Percentiles rank a stretch among this genome's conserved stretches.
Conservation (phyloP, 2,888 invertebrate species). For the Ernsta delagoae region DNA sequence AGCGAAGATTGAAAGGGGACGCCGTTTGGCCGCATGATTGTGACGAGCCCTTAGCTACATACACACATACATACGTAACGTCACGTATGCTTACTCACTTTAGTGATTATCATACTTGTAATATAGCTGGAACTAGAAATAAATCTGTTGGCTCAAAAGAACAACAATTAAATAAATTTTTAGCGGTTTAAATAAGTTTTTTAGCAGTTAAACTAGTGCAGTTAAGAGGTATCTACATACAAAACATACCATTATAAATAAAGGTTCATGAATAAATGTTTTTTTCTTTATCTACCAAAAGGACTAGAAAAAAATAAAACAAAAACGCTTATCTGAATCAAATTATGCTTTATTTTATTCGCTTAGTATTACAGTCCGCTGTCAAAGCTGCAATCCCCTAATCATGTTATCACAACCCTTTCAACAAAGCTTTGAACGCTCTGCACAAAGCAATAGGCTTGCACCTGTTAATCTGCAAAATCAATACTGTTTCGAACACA, state of each 20-base stretch:
- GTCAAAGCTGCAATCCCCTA: constrained; percentile 10
- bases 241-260: too few relatives aligned
- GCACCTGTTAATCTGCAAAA: constrained; percentile 65
- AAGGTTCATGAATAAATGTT: too few relatives aligned
- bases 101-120: neutral
- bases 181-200: too few relatives aligned
- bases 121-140: too few relatives aligned
- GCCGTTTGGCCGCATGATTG: constrained; percentile 68
- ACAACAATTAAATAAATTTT: too few relatives aligned
- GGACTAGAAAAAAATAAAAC: too few relatives aligned
- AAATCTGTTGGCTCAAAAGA: too few relatives aligned
- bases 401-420: constrained; percentile 14
- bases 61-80: constrained; percentile 9
- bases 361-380: neutral
- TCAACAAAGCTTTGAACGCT: constrained; percentile 22
- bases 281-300: too few relatives aligned
- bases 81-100: constrained; percentile 28
- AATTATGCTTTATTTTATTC: neutral
- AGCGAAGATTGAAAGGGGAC: constrained; percentile 82
- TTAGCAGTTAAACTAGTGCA: too few relatives aligned
- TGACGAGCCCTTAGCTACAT: constrained; percentile 55
- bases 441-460: constrained; percentile 18
- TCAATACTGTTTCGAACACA: constrained; percentile 74
- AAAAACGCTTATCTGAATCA: too few relatives aligned
- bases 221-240: too few relatives aligned